phyloP scores from a whole-genome alignment of 2,888 invertebrate genomes.

The Ormyrus thymus region DNA sequence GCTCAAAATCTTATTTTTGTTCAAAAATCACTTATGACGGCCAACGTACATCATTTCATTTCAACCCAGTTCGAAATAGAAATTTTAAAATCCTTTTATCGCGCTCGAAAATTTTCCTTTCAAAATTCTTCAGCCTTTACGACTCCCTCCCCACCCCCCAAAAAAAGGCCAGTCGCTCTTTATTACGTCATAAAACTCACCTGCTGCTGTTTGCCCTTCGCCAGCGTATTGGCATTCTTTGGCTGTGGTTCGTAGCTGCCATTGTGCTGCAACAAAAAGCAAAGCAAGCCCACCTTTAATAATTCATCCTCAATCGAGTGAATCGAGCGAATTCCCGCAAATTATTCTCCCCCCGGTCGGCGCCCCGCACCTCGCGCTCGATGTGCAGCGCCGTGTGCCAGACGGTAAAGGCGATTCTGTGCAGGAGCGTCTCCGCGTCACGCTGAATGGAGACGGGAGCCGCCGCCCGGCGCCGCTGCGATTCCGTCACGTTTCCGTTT shows the following conservation, averaged over 20 bases:
- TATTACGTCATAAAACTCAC: constrained; percentile 17
- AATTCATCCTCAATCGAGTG: not conserved
- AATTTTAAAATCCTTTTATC: no score
- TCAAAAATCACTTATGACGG: no score
- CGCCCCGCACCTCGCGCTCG: constrained; percentile 72
- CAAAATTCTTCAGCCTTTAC: no score
- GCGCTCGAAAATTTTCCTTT: no score
- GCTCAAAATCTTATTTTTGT: no score
- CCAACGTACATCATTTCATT: no score
- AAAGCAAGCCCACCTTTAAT: no score
- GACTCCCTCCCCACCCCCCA: no score
- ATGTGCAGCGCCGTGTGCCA: constrained; percentile 86
- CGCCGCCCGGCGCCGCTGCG: constrained; percentile 57
- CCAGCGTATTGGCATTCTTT: constrained; percentile 65
- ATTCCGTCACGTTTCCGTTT: constrained; percentile 55
- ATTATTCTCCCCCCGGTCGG: no score
- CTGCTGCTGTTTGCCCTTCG: constrained; percentile 62
- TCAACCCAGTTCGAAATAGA: no score
- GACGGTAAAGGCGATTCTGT: constrained; percentile 84
- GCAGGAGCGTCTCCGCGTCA: constrained; percentile 80
- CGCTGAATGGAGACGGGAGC: constrained; percentile 73
- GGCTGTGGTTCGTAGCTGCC: constrained; percentile 69
- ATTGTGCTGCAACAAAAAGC: constrained; percentile 71
- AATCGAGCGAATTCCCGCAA: not conserved
- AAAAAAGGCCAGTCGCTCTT: no score